Conservation (phyloP, 1,140 invertebrate genomes). For the Episyrphus balteatus region DNA sequence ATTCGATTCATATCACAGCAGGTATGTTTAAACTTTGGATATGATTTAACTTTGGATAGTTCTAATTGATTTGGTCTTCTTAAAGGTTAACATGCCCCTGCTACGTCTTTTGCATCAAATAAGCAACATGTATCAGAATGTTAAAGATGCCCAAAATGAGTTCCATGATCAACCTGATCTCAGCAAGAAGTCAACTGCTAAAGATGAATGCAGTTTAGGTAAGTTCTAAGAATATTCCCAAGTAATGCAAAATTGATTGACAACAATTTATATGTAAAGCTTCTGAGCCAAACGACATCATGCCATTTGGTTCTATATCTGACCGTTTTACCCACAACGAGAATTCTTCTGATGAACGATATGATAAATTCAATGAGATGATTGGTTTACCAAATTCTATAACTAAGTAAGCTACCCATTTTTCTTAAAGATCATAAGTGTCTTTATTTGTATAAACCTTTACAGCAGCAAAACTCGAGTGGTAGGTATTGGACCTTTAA, state of each 20-base stretch:
- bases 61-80: constrained; percentile 4
- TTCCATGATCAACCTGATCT: constrained; percentile 58
- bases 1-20: constrained; percentile 81
- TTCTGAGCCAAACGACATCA: constrained; percentile 53
- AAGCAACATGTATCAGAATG: constrained; percentile 94
- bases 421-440: not conserved
- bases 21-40: constrained; percentile 35
- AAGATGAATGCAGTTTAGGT: constrained; percentile 38
- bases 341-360: constrained; percentile 30
- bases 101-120: constrained; percentile 89
- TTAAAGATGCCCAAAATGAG: constrained; percentile 86
- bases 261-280: constrained; percentile 23
- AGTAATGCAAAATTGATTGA: not conserved
- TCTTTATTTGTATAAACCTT: not conserved
- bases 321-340: constrained; percentile 30
- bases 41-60: not conserved
- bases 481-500: constrained; percentile 22
- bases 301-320: constrained; percentile 24
- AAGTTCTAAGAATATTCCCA: not conserved
- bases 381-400: constrained; percentile 18
- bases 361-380: constrained; percentile 37
- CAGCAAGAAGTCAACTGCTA: constrained; percentile 34
- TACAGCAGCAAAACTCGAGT: constrained; percentile 12
- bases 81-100: constrained; percentile 85
- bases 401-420: not conserved